These are phyloP conservation scores for Miichthys miiuy DNA, from an alignment of 2,797 vertebrate genomes.

Conservation along the genomic window DNA sequence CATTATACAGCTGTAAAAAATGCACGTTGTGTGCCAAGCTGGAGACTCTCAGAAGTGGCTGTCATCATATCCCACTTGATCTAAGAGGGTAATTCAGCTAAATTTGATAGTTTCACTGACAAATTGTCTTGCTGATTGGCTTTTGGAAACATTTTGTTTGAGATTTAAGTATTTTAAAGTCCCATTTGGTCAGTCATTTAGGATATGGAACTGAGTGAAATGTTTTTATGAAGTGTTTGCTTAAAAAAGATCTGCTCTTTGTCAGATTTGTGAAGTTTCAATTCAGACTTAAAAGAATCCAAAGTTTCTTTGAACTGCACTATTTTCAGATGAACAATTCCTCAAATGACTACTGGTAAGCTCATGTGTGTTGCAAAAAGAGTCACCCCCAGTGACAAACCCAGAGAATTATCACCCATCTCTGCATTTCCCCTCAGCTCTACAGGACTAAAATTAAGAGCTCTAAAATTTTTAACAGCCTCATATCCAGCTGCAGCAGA, in stretches of 20 bases:
- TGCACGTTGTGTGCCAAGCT: conserved; percentile 7
- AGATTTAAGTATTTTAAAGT: conserved; percentile 42
- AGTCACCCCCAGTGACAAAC: neutral
- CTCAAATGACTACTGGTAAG: neutral
- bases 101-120: conserved; percentile 36
- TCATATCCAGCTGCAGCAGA: neutral
- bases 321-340: conserved; percentile 8
- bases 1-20: conserved; percentile 62
- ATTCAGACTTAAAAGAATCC: neutral
- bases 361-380: neutral
- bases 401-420: neutral
- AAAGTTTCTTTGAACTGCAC: conserved; percentile 3
- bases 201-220: conserved; percentile 11
- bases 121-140: conserved; percentile 36
- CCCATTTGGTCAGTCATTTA: conserved; percentile 24
- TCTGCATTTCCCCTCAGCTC: neutral
- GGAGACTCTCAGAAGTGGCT: conserved; percentile 28
- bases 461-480: neutral
- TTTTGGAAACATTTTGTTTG: conserved; percentile 30
- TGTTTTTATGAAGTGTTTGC: conserved; percentile 12
- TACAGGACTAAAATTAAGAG: neutral
- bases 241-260: conserved; percentile 8
- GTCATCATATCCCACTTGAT: conserved; percentile 56
- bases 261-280: conserved; percentile 11
- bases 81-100: conserved; percentile 40